Conservation (phyloP, 2,113 vertebrate genomes). For the Indicator indicator region DNA sequence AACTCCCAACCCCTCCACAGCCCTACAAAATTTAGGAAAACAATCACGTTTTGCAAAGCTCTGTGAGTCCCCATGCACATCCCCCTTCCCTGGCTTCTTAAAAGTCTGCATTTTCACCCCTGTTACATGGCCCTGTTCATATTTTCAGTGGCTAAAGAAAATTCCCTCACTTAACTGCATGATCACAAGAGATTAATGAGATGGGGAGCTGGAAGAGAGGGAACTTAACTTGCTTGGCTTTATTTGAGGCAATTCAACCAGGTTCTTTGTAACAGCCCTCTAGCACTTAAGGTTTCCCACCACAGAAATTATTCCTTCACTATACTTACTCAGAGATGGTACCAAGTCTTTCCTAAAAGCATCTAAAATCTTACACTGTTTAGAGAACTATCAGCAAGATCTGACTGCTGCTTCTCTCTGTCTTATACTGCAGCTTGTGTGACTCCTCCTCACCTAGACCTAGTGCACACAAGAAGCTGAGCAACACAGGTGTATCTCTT, state of each 20-base stretch:
- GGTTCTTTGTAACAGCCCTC: not conserved
- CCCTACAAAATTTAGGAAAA: not conserved
- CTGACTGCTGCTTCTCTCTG: not conserved
- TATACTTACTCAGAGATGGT: not conserved
- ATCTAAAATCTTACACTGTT: not conserved
- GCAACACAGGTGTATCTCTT: fast-evolving
- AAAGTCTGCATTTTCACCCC: not conserved
- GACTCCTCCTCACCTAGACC: not conserved
- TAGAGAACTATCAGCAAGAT: not conserved
- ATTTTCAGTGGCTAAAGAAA: not conserved
- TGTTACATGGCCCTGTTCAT: not conserved
- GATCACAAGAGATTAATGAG: not conserved
- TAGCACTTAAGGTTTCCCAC: not conserved
- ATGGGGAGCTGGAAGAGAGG: not conserved
- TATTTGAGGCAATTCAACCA: not conserved
- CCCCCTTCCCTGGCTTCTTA: not conserved
- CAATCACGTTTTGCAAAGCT: not conserved
- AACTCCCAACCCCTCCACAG: not conserved
- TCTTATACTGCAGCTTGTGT: fast-evolving
- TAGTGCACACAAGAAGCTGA: not conserved
- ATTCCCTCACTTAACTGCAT: not conserved
- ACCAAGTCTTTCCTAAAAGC: not conserved
- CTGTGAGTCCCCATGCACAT: not conserved
- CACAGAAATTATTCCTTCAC: not conserved
- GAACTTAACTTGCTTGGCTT: not conserved